Base-by-base conservation (phyloP, 2,888 invertebrate species). In the Dolomedes plantarius region DNA sequence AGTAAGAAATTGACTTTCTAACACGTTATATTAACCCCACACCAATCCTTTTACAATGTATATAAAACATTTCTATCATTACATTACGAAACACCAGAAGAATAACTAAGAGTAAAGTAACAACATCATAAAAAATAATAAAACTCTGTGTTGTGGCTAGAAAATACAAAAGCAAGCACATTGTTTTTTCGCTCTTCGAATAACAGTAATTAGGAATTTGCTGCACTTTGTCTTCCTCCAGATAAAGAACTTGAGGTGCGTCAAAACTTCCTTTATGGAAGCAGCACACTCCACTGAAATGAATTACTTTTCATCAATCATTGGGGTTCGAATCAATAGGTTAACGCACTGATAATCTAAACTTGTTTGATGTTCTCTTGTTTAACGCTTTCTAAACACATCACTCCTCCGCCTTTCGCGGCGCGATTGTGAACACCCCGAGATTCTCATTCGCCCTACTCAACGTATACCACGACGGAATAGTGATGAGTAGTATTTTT, bases 321-420 rank as follows among this genome's bases (percentile, higher is more conserved):
- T 46, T 46, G 46, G 46, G n/a, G 46, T 46, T 46, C 46, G 46
- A 46, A 16, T 46, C 46, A 46, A 46, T 46, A 46, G 46, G 46
- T 46, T 46, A 46, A 46, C 46, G 46, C 16, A 46, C 46, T 46
- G 46, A 16, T 46, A 46, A 46, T 46, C 46, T 46, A 46, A 46
- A 46, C 46, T 46, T 46, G 46, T 46, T 46, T 46, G 46, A 46
- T 46, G 46, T 46, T 46, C 46, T 46, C 46, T 46, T 46, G 46
- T 46, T 46, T 46, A 46, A 46, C 46, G 46, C 46, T 46, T 46
- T 46, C n/a, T 46, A 46, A 46, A 46, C 46, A 16, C 46, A 46
- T 46, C 2, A 46, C 46, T 46, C 46, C 46, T 46, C 46, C 46
- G 46, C 46, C 46, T 46, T 46, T 46, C 16, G n/a, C 46, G 11